phyloP scores from a whole-genome alignment of 2,888 invertebrate species.

The Octonoba sinensis region DNA sequence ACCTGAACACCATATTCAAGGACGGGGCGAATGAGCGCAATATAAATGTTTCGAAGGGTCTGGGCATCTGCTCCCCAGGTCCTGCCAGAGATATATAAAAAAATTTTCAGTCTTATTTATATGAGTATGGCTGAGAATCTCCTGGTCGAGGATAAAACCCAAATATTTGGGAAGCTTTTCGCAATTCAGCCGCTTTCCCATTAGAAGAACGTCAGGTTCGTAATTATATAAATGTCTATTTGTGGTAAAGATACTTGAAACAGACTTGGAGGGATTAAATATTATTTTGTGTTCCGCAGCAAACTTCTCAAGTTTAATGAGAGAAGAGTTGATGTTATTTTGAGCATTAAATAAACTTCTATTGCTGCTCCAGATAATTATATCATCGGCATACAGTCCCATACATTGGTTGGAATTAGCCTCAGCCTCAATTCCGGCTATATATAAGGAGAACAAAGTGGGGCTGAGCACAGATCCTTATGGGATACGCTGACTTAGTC shows the following conservation, averaged over 20 bases:
- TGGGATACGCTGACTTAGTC: neutral
- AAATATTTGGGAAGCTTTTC: constrained; percentile 11
- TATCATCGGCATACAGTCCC: neutral
- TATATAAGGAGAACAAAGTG: neutral
- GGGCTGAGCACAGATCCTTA: neutral
- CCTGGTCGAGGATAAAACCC: too few species aligned
- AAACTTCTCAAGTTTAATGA: neutral
- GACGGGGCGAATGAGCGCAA: too few species aligned
- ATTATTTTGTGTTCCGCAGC: constrained; percentile 13
- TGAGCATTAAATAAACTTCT: too few species aligned
- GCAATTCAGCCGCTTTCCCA: constrained; percentile 4
- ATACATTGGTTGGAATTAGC: neutral
- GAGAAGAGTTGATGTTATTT: neutral
- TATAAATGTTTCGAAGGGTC: neutral
- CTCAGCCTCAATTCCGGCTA: neutral
- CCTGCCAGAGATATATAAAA: neutral
- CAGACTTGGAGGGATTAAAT: constrained; percentile 21
- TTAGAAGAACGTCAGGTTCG: neutral
- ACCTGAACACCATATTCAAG: too few species aligned
- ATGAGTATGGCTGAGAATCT: too few species aligned
- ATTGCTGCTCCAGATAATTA: too few species aligned
- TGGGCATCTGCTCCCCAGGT: neutral
- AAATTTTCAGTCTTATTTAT: neutral
- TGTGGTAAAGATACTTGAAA: constrained; percentile 6
- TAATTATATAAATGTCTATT: neutral